A percentile compares a stretch with the other conserved stretches of the same genome.
phyloP scores from a whole-genome alignment of 2,888 invertebrate genomes.

The Stratiomys singularior region DNA sequence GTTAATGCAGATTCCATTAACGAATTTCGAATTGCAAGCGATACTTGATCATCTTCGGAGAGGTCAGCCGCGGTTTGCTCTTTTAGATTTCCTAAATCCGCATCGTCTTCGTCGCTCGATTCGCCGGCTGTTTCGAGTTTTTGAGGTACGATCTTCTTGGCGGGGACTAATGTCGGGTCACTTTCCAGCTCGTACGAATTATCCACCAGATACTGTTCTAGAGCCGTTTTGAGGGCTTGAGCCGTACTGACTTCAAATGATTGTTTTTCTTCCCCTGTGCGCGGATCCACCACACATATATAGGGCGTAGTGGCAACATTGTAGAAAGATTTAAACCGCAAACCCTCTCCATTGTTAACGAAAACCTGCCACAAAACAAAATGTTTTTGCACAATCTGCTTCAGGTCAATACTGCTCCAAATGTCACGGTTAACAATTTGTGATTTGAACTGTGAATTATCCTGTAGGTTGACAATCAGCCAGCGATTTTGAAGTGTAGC shows the following conservation, averaged over 20 bases:
- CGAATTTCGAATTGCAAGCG: conserved; percentile 64
- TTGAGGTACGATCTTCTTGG: no score
- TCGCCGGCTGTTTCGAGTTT: no score
- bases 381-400: conserved; percentile 71
- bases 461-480: conserved; percentile 73
- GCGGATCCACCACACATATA: conserved; percentile 74
- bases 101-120: no score
- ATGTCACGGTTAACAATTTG: conserved; percentile 77
- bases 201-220: conserved; percentile 44
- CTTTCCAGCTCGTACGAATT: not conserved
- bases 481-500: conserved; percentile 70
- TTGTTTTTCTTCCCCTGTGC: conserved; percentile 72
- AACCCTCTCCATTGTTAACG: conserved; percentile 69
- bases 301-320: conserved; percentile 72
- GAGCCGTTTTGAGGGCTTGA: conserved; percentile 56
- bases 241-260: conserved; percentile 57
- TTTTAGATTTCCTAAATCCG: not conserved
- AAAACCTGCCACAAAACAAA: conserved; percentile 75
- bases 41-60: conserved; percentile 63
- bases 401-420: conserved; percentile 73
- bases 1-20: conserved; percentile 54
- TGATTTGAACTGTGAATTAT: conserved; percentile 68
- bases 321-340: conserved; percentile 73
- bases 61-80: conserved; percentile 55
- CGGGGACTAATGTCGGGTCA: no score